Evolutionary conservation across 2,113 vertebrate genomes (phyloP), one percentile per base, ranked within the genome.

Genomic region (Coregonus clupeaformis): DNA sequence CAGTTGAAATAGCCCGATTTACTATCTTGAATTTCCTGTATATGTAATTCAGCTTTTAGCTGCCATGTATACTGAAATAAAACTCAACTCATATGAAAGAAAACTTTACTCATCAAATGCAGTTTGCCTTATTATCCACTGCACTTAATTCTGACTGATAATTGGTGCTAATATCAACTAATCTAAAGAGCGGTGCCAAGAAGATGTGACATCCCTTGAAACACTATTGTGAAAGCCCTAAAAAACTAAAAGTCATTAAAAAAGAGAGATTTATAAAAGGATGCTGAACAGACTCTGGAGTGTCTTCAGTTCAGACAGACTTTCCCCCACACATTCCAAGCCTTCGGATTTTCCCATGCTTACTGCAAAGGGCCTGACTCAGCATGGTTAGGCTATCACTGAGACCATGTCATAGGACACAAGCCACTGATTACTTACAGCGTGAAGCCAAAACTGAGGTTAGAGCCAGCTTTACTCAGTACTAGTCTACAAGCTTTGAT

Each of bases 271-370:
- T 71, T 76, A 13, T 57, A 66, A 78, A 71, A 88, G 86, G 86
- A 89, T 84, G 73, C 73, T 77, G 85, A 74, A 78, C 87, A 89
- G 87, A 89, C 89, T 86, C 79, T 75, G 63, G 85, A 86, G 86
- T 86, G 83, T 86, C 90, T 84, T 90, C 84, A 80, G 77, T 63
- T 72, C 84, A 90, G 88, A 90, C 89, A 82, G 82, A 63, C 74
- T 85, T 83, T 82, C 80, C 90, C 80, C 86, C 65, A 49, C 85
- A 91, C 88, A 92, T 92, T 92, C 91, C 89, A 86, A 52, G 55
- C 77, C 77, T 72, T 80, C 79, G 76, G 30, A 88, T 85, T 91
- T 92, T 92, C 91, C 91, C 91, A 92, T 89, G 90, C 87, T 90
- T 80, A 2, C 74, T 81, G 85, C 89, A 78, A 74, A 12, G 76